Evolutionary conservation across 2,113 vertebrate species (phyloP).

Genomic region (Lutjanus erythropterus): DNA sequence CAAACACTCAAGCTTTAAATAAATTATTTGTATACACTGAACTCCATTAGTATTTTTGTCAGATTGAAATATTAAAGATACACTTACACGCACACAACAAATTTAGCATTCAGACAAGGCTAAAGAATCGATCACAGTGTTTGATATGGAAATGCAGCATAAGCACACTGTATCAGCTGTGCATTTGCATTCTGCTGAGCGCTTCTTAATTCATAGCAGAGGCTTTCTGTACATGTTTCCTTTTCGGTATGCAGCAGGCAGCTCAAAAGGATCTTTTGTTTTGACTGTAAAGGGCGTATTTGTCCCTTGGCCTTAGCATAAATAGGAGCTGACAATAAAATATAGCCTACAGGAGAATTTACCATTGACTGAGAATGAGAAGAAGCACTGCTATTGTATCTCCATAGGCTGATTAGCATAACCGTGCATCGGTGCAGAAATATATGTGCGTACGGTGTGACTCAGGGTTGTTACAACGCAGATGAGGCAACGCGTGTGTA

Average conservation of each 20-base stretch:
- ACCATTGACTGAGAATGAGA: slow-evolving; percentile 21
- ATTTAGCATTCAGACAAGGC: slow-evolving; percentile 47
- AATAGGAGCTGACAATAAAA: slow-evolving; percentile 64
- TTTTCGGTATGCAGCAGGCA: slow-evolving; percentile 42
- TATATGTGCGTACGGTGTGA: neutral
- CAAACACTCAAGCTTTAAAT: slow-evolving; percentile 22
- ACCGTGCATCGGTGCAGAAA: neutral
- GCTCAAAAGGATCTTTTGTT: slow-evolving; percentile 52
- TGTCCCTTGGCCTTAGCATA: slow-evolving; percentile 45
- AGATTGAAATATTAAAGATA: slow-evolving; percentile 9
- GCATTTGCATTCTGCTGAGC: slow-evolving; percentile 77
- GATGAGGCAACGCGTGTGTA: neutral
- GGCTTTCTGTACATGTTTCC: slow-evolving; percentile 42
- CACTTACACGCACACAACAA: neutral
- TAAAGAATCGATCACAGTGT: slow-evolving; percentile 55
- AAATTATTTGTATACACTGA: slow-evolving; percentile 18
- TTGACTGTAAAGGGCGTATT: slow-evolving; percentile 57
- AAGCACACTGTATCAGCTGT: slow-evolving; percentile 34
- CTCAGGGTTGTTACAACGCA: neutral
- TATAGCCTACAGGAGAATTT: slow-evolving; percentile 47
- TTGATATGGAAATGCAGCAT: slow-evolving; percentile 69
- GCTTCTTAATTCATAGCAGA: slow-evolving; percentile 47
- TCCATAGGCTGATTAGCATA: slow-evolving; percentile 10
- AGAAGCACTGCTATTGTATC: slow-evolving; percentile 1
- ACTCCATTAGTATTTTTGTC: neutral